A percentile compares a stretch with the other conserved stretches of the same genome.
These are phyloP conservation scores for Diadophis punctatus DNA, from an alignment of 2,113 vertebrate species.

Conservation along the genomic window DNA sequence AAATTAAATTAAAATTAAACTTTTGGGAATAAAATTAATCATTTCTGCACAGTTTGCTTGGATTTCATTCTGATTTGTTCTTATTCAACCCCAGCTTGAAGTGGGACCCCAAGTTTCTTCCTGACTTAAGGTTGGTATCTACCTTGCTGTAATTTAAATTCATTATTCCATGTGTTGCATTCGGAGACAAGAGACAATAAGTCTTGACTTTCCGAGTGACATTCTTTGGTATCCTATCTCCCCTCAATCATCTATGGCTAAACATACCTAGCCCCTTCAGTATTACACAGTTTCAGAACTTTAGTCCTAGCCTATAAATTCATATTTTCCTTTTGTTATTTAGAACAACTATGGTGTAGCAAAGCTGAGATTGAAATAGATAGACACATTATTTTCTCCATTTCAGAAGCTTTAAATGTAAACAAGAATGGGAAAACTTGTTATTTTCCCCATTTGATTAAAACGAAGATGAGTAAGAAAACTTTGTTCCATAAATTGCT, in stretches of 20 bases:
- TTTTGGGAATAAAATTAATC: neutral
- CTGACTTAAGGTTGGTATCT: neutral
- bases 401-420: slow-evolving; percentile 43
- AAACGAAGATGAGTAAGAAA: slow-evolving; percentile 9
- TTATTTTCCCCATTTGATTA: neutral
- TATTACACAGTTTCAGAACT: neutral
- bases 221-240: neutral
- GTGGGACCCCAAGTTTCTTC: neutral
- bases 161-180: neutral
- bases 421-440: neutral
- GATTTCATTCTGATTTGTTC: neutral
- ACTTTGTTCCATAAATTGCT: neutral
- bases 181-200: neutral
- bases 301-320: neutral
- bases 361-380: slow-evolving; percentile 14
- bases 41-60: neutral
- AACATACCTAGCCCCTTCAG: neutral
- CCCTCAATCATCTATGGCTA: neutral
- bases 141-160: neutral
- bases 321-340: slow-evolving; percentile 43
- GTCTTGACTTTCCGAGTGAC: neutral
- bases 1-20: too few relatives aligned
- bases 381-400: slow-evolving; percentile 32
- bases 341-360: slow-evolving; percentile 26
- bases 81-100: neutral